Evolutionary conservation across 1,140 invertebrate genomes (phyloP).

Genomic region (Lasioglossum baleicum): DNA sequence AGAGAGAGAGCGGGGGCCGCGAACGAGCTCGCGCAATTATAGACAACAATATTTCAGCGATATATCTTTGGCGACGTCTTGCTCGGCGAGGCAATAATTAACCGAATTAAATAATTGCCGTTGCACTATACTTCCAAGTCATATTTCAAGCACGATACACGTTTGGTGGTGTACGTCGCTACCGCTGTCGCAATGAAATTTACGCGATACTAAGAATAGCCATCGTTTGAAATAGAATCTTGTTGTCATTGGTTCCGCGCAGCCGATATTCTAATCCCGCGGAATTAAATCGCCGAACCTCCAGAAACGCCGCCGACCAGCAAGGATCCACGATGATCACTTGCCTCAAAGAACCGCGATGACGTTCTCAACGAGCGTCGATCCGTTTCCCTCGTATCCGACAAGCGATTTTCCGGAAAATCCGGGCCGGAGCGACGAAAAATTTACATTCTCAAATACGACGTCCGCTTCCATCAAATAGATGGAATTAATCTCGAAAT

Average conservation of each 20-base stretch:
- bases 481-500: too few relatives aligned
- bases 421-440: constrained; percentile 12
- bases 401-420: too few relatives aligned
- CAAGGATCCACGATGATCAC: background rate
- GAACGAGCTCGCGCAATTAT: constrained; percentile 11
- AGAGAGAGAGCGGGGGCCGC: too few relatives aligned
- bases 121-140: constrained; percentile 59
- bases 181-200: constrained; percentile 66
- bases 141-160: constrained; percentile 65
- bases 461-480: too few relatives aligned
- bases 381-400: background rate
- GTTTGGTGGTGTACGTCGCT: constrained; percentile 55
- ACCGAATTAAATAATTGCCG: constrained; percentile 62
- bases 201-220: constrained; percentile 64
- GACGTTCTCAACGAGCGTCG: background rate
- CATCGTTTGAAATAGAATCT: constrained; percentile 59
- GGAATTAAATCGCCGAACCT: constrained; percentile 35
- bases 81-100: constrained; percentile 51
- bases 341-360: background rate
- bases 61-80: constrained; percentile 47
- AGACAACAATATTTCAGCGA: constrained; percentile 48
- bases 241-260: constrained; percentile 61
- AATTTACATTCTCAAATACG: constrained; percentile 15
- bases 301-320: too few relatives aligned
- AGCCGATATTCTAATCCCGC: constrained; percentile 53